Percentiles rank a stretch among this genome's conserved stretches.
These are phyloP conservation scores for Halocynthia roretzi DNA, from an alignment of 23 tunicate species.

Conservation along the genomic window DNA sequence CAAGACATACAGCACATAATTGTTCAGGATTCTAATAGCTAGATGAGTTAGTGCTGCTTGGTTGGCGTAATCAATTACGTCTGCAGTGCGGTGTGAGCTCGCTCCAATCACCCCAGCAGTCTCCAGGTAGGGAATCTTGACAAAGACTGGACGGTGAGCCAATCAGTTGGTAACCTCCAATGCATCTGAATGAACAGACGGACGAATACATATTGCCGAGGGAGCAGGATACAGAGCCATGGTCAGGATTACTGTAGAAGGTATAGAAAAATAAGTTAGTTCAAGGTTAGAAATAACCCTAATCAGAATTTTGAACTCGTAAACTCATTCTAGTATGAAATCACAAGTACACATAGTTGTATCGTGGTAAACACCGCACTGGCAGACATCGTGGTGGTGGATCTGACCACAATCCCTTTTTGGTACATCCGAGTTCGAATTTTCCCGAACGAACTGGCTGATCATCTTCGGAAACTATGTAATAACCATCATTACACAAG, in stretches of 20 bases:
- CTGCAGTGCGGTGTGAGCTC: constrained; percentile 40
- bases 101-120: constrained; percentile 49
- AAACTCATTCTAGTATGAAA: too few species aligned
- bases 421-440: neutral
- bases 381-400: constrained; percentile 6
- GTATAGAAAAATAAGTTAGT: neutral
- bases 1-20: neutral
- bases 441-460: neutral
- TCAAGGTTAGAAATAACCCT: too few species aligned
- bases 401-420: constrained; percentile 6
- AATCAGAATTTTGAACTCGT: too few species aligned
- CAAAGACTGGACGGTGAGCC: constrained; percentile 33
- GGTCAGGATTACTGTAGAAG: constrained; percentile 24
- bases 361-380: constrained; percentile 3
- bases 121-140: constrained; percentile 41
- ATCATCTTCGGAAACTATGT: constrained; percentile 14
- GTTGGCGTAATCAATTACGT: constrained; percentile 17
- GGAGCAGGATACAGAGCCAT: constrained; percentile 18
- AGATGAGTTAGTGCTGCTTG: neutral
- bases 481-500: constrained; percentile 8
- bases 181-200: constrained; percentile 29
- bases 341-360: neutral
- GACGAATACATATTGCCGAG: constrained; percentile 18
- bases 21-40: neutral
- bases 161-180: constrained; percentile 18